A percentile compares a stretch with the other conserved stretches of the same genome.
phyloP scores from a whole-genome alignment of 2,888 invertebrate species.

The Margaritifera margaritifera region DNA sequence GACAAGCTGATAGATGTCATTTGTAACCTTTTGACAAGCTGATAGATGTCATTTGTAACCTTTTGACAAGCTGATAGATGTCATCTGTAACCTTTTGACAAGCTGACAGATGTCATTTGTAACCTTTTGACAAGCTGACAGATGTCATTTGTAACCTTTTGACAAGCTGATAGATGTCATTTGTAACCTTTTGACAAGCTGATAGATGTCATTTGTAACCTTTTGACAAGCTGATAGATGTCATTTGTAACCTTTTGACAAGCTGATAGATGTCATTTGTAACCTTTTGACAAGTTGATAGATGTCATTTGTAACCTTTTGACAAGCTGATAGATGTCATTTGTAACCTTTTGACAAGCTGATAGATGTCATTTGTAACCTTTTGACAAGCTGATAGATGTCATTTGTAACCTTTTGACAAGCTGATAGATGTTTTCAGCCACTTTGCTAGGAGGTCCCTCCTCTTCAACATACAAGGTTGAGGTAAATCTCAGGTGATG shows the following conservation, averaged over 20 bases:
- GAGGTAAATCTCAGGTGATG: conserved; percentile 87
- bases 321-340: conserved; percentile 83
- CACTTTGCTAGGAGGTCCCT: conserved; percentile 83
- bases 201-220: conserved; percentile 82
- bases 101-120: conserved; percentile 83
- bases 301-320: conserved; percentile 82
- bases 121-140: conserved; percentile 82
- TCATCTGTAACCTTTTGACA: conserved; percentile 82
- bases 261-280: conserved; percentile 83
- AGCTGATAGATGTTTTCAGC: conserved; percentile 85
- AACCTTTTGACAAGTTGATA: conserved; percentile 82
- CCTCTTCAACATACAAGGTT: conserved; percentile 79
- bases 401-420: conserved; percentile 82
- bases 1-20: conserved; percentile 83
- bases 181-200: conserved; percentile 81
- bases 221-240: conserved; percentile 83
- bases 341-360: conserved; percentile 81
- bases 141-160: conserved; percentile 82
- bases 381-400: conserved; percentile 83
- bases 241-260: conserved; percentile 82
- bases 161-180: conserved; percentile 83
- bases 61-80: conserved; percentile 83
- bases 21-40: conserved; percentile 81
- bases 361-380: conserved; percentile 82
- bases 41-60: conserved; percentile 82